phyloP scores from a whole-genome alignment of 2,113 vertebrate genomes.

The Phoxinus phoxinus region DNA sequence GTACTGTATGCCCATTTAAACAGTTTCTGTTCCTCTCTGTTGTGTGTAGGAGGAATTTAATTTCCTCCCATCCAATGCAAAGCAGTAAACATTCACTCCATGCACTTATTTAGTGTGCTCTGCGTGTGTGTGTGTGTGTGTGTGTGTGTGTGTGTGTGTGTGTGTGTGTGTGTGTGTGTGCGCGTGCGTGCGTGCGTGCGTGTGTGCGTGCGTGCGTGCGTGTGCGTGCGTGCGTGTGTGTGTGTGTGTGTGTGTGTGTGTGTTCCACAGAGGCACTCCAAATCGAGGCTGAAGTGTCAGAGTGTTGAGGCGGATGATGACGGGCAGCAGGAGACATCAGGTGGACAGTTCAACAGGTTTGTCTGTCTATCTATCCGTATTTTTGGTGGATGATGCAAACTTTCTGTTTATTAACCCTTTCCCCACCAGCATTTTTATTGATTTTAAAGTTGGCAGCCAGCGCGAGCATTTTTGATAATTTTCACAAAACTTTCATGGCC shows the following conservation, averaged over 20 bases:
- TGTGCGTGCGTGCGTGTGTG: too few species aligned
- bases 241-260: too few species aligned
- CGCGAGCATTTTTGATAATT: too few species aligned
- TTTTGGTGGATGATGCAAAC: not conserved
- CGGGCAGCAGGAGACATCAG: slow-evolving; percentile 74
- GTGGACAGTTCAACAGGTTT: slow-evolving; percentile 87
- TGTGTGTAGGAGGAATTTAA: slow-evolving; percentile 40
- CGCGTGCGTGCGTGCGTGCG: too few species aligned
- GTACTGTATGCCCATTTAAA: slow-evolving; percentile 13
- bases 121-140: slow-evolving; percentile 44
- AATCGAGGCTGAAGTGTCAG: slow-evolving; percentile 82
- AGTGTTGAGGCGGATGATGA: slow-evolving; percentile 88
- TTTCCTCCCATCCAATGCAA: slow-evolving; percentile 12
- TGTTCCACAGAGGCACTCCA: slow-evolving; percentile 83
- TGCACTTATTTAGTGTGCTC: slow-evolving; percentile 10
- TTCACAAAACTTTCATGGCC: too few species aligned
- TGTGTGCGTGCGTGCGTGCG: too few species aligned
- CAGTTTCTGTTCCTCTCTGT: slow-evolving; percentile 9
- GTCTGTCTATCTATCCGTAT: not conserved
- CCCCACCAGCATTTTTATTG: too few species aligned
- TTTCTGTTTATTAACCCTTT: not conserved
- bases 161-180: too few species aligned
- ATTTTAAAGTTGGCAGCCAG: too few species aligned
- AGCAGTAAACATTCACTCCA: slow-evolving; percentile 8
- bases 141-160: slow-evolving; percentile 43